Evolutionary conservation across 2,888 invertebrate genomes (phyloP).

Genomic region (Ormyrus pomaceus): DNA sequence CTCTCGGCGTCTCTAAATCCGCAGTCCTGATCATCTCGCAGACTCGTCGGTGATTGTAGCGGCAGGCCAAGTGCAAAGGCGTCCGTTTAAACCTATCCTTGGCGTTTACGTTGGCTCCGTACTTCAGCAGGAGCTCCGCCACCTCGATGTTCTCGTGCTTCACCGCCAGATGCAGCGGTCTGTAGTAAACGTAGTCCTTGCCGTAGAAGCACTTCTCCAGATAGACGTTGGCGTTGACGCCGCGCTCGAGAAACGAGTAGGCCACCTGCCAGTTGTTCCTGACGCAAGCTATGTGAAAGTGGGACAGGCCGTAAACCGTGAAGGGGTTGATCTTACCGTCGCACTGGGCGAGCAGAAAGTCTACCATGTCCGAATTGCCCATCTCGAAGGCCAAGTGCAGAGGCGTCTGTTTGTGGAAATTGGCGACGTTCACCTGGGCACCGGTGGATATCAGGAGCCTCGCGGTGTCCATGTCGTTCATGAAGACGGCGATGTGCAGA

Average conservation of each 20-base stretch:
- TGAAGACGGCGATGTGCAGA: slow-evolving; percentile 40
- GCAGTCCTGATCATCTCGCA: slow-evolving; percentile 16
- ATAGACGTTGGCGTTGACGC: slow-evolving; percentile 44
- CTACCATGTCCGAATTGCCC: slow-evolving; percentile 21
- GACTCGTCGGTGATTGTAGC: slow-evolving; percentile 34
- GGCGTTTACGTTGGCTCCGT: slow-evolving; percentile 52
- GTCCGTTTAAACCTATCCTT: slow-evolving; percentile 39
- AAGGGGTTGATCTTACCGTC: slow-evolving; percentile 46
- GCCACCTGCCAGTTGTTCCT: slow-evolving; percentile 43
- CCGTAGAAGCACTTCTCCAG: slow-evolving; percentile 50
- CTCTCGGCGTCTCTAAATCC: slow-evolving; percentile 8
- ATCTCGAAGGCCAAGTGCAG: slow-evolving; percentile 45
- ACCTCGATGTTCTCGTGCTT: slow-evolving; percentile 44
- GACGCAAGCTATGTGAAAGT: slow-evolving; percentile 52
- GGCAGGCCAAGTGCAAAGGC: slow-evolving; percentile 47
- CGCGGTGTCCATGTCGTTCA: slow-evolving; percentile 21
- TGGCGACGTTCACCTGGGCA: slow-evolving; percentile 17
- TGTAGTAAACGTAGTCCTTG: slow-evolving; percentile 43
- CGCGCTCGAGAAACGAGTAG: slow-evolving; percentile 29
- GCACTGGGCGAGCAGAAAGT: slow-evolving; percentile 37
- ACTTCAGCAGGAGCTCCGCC: slow-evolving; percentile 43
- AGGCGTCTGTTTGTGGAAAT: slow-evolving; percentile 29
- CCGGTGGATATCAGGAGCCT: slow-evolving; percentile 32
- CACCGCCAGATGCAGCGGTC: slow-evolving; percentile 49
- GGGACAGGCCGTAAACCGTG: slow-evolving; percentile 49